Conservation (phyloP, 1,140 invertebrate genomes). For the Drosophila orosa region DNA sequence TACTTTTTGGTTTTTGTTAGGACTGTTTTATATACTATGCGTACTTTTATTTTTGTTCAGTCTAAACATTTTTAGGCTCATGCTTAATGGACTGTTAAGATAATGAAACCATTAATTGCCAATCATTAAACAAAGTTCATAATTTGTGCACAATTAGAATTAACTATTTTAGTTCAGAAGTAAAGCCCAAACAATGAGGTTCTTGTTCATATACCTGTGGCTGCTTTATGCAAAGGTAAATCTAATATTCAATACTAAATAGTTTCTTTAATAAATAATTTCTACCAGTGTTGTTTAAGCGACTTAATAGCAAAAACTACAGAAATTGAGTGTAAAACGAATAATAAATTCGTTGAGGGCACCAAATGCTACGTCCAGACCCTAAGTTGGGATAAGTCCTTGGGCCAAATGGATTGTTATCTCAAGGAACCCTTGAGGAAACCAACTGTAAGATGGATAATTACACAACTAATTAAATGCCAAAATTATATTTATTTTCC, state of each 20-base stretch:
- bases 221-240: not conserved
- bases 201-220: not conserved
- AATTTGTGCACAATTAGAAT: not conserved
- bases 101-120: not conserved
- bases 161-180: not conserved
- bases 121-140: not conserved
- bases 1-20: not conserved
- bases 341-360: slow-evolving; percentile 5
- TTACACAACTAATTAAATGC: rapidly evolving
- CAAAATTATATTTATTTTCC: not conserved
- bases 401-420: slow-evolving; percentile 14
- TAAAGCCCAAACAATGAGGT: not conserved
- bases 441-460: not conserved
- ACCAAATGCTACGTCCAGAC: not conserved
- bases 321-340: not conserved
- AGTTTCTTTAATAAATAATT: no score
- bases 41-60: not conserved
- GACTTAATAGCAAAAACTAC: not conserved
- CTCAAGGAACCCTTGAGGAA: not conserved
- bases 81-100: slow-evolving; percentile 4
- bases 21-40: no score
- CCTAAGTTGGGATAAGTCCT: not conserved
- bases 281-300: not conserved
- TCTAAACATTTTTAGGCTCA: not conserved
- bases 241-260: not conserved